Evolutionary conservation across 2,113 vertebrate species (phyloP).

Genomic region (Pachycephala philippinensis): DNA sequence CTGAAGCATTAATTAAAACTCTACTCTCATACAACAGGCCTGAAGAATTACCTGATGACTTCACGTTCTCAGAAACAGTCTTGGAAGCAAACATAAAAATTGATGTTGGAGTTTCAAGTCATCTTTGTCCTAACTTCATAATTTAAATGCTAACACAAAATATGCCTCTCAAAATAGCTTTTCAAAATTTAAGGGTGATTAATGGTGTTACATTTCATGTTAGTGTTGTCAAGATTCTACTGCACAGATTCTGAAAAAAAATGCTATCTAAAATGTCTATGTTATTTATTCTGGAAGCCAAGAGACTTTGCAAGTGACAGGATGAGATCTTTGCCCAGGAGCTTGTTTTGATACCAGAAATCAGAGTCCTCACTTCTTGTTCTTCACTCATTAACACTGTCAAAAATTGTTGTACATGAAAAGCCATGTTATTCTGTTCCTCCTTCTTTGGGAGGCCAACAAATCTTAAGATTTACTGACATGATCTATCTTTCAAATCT

Average conservation of each 20-base stretch:
- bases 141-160: not conserved
- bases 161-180: not conserved
- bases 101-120: not conserved
- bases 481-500: not conserved
- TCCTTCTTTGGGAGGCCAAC: not conserved
- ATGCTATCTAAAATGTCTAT: fast-evolving
- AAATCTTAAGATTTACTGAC: not conserved
- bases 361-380: not conserved
- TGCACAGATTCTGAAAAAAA: not conserved
- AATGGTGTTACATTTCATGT: not conserved
- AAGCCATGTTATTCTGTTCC: not conserved
- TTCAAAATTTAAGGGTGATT: not conserved
- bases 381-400: not conserved
- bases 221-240: not conserved
- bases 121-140: not conserved
- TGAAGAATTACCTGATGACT: not conserved
- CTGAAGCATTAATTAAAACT: not conserved
- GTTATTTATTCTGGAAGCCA: not conserved
- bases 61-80: not conserved
- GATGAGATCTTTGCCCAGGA: not conserved
- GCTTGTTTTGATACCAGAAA: not conserved
- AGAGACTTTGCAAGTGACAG: not conserved
- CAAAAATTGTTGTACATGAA: not conserved
- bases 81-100: not conserved
- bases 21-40: not conserved